Conservation (phyloP, 2,797 vertebrate species). For the Cephalopachus bancanus region DNA sequence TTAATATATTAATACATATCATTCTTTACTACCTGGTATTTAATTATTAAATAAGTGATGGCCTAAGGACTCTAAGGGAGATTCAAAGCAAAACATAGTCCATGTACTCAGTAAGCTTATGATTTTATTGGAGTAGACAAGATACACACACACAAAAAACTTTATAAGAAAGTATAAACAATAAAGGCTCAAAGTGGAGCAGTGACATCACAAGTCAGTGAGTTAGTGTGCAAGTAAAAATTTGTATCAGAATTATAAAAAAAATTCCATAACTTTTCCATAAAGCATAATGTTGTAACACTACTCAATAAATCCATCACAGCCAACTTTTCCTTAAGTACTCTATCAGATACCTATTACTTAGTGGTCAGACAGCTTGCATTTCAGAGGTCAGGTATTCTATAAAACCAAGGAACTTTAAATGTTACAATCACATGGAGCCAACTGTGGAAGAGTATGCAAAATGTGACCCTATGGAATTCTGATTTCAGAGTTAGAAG, state of each 20-base stretch:
- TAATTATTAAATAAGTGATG: slow-evolving; percentile 55
- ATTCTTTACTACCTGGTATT: not conserved
- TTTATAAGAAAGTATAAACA: slow-evolving; percentile 29
- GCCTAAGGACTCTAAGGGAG: not conserved
- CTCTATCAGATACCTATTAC: not conserved
- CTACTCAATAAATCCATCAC: not conserved
- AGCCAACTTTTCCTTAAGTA: not conserved
- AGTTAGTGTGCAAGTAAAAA: slow-evolving; percentile 17
- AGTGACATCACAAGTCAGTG: not conserved
- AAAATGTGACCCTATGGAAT: not conserved
- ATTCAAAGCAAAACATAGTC: slow-evolving; percentile 8
- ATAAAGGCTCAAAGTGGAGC: not conserved
- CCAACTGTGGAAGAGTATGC: not conserved
- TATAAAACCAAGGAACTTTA: slow-evolving; percentile 9
- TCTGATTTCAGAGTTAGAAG: slow-evolving; percentile 40
- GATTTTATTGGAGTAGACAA: not conserved
- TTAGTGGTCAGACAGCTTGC: not conserved
- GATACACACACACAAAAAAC: not conserved
- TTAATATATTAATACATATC: not conserved
- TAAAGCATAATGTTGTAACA: not conserved
- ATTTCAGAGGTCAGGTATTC: not conserved
- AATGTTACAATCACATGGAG: not conserved
- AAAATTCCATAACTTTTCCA: not conserved
- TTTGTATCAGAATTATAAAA: not conserved
- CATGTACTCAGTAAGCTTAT: not conserved